Evolutionary conservation across 64 coral and sea anemone genomes (phyloP), one percentile per base, ranked within the genome.

Genomic region (Stichodactyla helianthus): DNA sequence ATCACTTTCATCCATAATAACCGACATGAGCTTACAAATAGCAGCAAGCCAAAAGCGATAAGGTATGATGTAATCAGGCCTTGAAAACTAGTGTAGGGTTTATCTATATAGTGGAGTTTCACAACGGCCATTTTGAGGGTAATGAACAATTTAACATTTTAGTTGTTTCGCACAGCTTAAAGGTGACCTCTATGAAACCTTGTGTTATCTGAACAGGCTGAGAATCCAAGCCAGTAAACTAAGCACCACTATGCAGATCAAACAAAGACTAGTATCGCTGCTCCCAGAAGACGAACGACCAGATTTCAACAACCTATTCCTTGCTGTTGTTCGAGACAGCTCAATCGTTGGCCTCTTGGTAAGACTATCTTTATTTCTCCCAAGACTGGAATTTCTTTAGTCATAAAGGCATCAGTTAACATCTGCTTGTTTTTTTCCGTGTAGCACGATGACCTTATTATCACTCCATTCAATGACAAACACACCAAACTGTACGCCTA

Each of bases 191-290:
- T 31, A 3, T 2, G 35, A 44, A 44, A 44, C 35, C 35, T 44
- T 44, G 50, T 44, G 68, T 84, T 63, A 55, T 31, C 63, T 67
- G 4, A 55, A 78, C 52, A 94, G 93, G 54, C 84, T 88, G 25
- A 79, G 80, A 86, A 82, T 91, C 7, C 89, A 84, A 56, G 85
- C 86, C 14, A 71, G 31, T 27, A 62, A 63, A 58, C 86, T 86
- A 50, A 91, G 70, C 64, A 82, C 85, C 68, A 88, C 80, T 50
- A 27, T 63, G 22, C 86, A 94, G 18, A 35, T 94, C 18, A 94
- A 91, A 59, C 20, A 54, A 77, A 56, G 67, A 23, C 82, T 94
- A n/a, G 62, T 84, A 71, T 44, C 65, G 19, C 27, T 94, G 54
- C 16, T 94, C 15, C 12, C 70, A 13, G 50, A 28, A 54, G 71